A percentile compares a stretch with the other conserved stretches of the same genome.
phyloP scores from a whole-genome alignment of 64 coral and sea anemone genomes.

The Dendrophyllia cribrosa region DNA sequence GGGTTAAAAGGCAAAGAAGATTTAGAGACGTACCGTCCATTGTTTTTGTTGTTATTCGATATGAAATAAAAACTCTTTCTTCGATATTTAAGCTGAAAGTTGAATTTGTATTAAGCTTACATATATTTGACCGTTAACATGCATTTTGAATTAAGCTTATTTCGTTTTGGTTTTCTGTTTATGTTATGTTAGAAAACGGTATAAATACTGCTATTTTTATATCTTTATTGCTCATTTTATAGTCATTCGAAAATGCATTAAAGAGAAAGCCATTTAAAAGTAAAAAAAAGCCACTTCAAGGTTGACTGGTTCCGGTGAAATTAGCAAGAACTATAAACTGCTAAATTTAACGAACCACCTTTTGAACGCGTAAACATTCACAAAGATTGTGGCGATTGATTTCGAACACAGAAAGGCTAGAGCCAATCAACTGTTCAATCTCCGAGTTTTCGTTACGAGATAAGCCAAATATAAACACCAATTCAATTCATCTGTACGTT shows the following conservation, averaged over 20 bases:
- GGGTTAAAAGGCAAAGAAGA: not conserved
- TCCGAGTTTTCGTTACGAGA: not conserved
- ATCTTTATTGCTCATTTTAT: not conserved
- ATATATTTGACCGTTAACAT: not conserved
- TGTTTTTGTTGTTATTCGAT: not conserved
- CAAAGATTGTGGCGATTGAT: not conserved
- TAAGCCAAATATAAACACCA: conserved; percentile 20
- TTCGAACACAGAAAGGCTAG: not conserved
- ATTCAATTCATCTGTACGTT: not conserved
- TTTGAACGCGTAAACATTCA: not conserved
- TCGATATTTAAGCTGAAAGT: not conserved
- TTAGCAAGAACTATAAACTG: not conserved
- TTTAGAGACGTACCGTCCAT: not conserved
- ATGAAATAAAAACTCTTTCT: not conserved
- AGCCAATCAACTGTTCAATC: conserved; percentile 2
- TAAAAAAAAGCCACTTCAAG: conserved; percentile 4
- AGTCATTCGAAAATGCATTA: not conserved
- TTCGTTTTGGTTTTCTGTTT: not conserved
- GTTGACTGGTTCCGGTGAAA: conserved; percentile 39
- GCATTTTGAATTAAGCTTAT: not conserved
- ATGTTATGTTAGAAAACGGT: not conserved
- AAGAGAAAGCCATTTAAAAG: conserved; percentile 23
- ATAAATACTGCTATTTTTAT: not conserved
- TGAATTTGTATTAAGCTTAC: not conserved
- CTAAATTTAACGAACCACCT: not conserved